Evolutionary conservation across 1,140 invertebrate genomes (phyloP).

Genomic region (Cotesia typhae): DNA sequence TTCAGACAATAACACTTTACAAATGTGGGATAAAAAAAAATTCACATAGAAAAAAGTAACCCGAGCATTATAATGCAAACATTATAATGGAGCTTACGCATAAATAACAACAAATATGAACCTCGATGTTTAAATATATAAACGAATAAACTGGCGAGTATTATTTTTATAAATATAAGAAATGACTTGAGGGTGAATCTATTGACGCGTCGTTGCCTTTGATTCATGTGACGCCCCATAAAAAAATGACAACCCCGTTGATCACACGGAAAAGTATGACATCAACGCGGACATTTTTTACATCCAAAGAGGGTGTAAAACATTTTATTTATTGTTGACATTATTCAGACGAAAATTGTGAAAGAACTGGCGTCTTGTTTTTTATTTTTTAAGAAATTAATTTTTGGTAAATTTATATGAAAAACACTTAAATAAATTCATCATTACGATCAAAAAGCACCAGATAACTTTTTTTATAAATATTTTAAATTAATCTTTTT

Average conservation of each 20-base stretch:
- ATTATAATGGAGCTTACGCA: too few relatives aligned
- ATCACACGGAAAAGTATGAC: constrained; percentile 25
- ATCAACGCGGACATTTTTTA: constrained; percentile 20
- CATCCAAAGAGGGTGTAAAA: constrained; percentile 11
- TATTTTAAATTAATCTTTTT: too few relatives aligned
- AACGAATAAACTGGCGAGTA: background rate
- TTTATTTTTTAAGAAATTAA: too few relatives aligned
- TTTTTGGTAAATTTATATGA: too few relatives aligned
- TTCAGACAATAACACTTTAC: too few relatives aligned
- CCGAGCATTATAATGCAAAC: too few relatives aligned
- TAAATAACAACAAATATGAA: background rate
- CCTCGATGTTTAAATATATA: background rate
- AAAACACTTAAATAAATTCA: too few relatives aligned
- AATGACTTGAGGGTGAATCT: background rate
- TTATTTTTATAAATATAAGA: background rate
- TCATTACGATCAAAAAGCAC: too few relatives aligned
- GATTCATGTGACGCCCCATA: constrained; percentile 5
- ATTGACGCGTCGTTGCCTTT: constrained; percentile 22
- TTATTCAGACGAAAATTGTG: background rate
- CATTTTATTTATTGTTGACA: background rate
- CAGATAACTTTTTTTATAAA: too few relatives aligned
- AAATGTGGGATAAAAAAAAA: too few relatives aligned
- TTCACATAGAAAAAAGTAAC: too few relatives aligned
- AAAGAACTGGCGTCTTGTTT: too few relatives aligned
- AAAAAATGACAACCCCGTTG: constrained; percentile 9